Percentiles rank a stretch among this genome's conserved stretches.
phyloP scores from a whole-genome alignment of 2,888 invertebrate species.

The Drosophila subsilvestris region DNA sequence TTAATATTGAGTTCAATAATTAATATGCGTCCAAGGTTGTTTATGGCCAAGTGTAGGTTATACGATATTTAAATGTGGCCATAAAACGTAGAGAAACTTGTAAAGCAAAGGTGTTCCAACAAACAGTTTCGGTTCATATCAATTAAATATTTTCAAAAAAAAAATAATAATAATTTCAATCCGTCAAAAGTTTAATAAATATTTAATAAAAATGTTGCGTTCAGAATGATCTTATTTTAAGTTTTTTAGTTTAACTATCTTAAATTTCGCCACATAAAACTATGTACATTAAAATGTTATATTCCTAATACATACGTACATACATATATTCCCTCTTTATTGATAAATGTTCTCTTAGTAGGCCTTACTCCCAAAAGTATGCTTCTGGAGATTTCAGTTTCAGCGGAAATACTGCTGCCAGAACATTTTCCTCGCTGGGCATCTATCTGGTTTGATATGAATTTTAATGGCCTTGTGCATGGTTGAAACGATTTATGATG shows the following conservation, averaged over 20 bases:
- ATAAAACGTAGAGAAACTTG: conserved; percentile 46
- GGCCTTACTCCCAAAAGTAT: conserved; percentile 5
- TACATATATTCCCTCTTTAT: too few relatives aligned
- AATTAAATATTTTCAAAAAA: too few relatives aligned
- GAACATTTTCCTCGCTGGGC: conserved; percentile 29
- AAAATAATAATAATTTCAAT: too few relatives aligned
- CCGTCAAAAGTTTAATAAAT: too few relatives aligned
- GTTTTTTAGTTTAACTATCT: too few relatives aligned
- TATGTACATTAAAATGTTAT: too few relatives aligned
- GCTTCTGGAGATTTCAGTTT: conserved; percentile 11
- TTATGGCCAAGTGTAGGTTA: conserved; percentile 60
- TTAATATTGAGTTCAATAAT: conserved; percentile 55
- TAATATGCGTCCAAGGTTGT: conserved; percentile 66
- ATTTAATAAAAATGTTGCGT: too few relatives aligned
- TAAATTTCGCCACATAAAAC: too few relatives aligned
- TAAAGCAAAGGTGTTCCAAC: conserved; percentile 12
- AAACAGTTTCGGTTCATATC: not conserved
- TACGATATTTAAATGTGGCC: conserved; percentile 61
- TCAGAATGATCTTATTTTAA: too few relatives aligned
- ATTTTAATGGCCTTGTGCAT: conserved; percentile 73
- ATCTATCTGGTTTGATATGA: conserved; percentile 56
- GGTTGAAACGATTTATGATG: conserved; percentile 74
- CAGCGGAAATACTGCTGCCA: conserved; percentile 1
- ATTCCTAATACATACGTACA: too few relatives aligned
- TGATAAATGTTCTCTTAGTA: not conserved